A percentile compares a stretch with the other conserved stretches of the same genome.
phyloP scores from a whole-genome alignment of 2,797 vertebrate genomes.

The Phrynocephalus forsythii region DNA sequence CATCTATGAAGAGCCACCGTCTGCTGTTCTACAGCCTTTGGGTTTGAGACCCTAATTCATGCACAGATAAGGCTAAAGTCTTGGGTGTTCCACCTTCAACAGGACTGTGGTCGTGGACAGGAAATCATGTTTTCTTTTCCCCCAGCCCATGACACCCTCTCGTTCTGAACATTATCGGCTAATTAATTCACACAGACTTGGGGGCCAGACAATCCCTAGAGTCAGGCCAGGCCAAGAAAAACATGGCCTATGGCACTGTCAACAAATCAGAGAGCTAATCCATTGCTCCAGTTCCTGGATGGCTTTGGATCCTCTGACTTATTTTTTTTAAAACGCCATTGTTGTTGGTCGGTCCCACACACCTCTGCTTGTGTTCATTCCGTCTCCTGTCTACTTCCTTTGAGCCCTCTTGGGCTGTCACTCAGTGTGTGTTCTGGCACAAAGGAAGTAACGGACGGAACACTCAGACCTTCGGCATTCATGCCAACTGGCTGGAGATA shows the following conservation, averaged over 20 bases:
- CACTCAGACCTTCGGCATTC: constrained; percentile 33
- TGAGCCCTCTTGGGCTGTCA: constrained; percentile 47
- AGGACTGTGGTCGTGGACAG: neutral
- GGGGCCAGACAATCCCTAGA: constrained; percentile 9
- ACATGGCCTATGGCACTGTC: constrained; percentile 31
- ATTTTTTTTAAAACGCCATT: neutral
- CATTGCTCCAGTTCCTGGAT: neutral
- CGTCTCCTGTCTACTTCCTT: constrained; percentile 54
- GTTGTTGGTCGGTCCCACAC: neutral
- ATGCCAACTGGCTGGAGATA: constrained; percentile 53
- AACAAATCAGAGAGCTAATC: constrained; percentile 36
- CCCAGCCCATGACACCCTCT: neutral
- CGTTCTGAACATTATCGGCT: constrained; percentile 6
- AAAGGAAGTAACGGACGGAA: constrained; percentile 50
- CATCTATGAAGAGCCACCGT: too few relatives aligned
- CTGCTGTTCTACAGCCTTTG: neutral
- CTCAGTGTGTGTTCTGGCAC: constrained; percentile 65
- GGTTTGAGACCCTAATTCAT: neutral
- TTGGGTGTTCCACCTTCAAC: constrained; percentile 3
- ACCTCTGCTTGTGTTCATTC: constrained; percentile 27
- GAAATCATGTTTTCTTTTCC: neutral
- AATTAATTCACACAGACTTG: constrained; percentile 32
- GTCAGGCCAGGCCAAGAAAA: constrained; percentile 20
- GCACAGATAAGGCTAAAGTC: neutral
- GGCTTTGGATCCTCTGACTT: constrained; percentile 19